Evolutionary conservation across 2,888 invertebrate species (phyloP).

Genomic region (Stictocephala bisonia): DNA sequence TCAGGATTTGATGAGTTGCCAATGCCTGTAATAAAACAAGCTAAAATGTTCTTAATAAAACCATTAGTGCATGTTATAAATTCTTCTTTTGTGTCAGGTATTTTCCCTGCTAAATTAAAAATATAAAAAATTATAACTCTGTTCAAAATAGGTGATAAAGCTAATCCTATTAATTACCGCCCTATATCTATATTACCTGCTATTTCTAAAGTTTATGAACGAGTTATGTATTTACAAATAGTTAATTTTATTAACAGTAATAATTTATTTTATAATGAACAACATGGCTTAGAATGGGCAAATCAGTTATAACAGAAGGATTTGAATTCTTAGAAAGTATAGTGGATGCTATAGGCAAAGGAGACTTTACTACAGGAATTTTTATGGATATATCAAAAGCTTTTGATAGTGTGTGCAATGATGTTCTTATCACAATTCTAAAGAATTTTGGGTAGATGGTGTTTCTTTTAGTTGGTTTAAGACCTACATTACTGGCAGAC

Average conservation of each 20-base stretch:
- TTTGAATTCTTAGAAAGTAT: no score
- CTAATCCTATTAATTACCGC: no score
- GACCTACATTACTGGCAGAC: background rate
- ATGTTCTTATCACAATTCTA: background rate
- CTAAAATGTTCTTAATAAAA: no score
- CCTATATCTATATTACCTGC: background rate
- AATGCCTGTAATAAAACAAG: background rate
- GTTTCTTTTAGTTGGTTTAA: background rate
- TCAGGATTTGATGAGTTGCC: background rate
- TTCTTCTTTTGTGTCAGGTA: background rate
- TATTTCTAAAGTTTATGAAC: background rate
- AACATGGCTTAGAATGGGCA: background rate
- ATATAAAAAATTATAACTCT: no score
- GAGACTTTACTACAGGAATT: background rate
- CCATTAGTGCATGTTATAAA: background rate
- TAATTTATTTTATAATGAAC: background rate
- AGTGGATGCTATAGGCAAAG: background rate
- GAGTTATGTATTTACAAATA: background rate
- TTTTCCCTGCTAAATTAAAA: background rate
- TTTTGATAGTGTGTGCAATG: no score
- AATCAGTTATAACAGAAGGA: background rate
- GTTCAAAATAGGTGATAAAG: no score
- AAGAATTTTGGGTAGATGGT: background rate
- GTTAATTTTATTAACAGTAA: background rate
- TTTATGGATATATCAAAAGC: no score